Evolutionary conservation across 2,113 vertebrate genomes (phyloP).

Genomic region (Ibidorhyncha struthersii): DNA sequence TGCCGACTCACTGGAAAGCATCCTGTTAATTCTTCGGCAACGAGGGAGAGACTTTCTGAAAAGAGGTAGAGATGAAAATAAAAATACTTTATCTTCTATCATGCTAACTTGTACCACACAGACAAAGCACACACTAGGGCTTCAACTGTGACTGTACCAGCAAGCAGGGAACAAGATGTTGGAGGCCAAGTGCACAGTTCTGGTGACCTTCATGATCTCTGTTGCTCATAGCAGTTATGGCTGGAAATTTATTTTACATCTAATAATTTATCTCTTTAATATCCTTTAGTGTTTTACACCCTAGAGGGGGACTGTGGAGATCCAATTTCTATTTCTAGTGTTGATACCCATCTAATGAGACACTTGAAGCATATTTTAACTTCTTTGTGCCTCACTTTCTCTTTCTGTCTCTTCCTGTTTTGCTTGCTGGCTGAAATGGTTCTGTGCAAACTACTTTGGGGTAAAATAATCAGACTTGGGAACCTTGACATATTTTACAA

Average conservation of each 20-base stretch:
- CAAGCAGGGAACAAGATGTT: not conserved
- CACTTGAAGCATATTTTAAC: not conserved
- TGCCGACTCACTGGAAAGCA: conserved; percentile 80
- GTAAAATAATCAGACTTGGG: not conserved
- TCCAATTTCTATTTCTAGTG: not conserved
- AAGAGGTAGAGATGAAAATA: not conserved
- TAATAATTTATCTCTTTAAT: not conserved
- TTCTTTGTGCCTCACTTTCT: not conserved
- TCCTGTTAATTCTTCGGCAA: conserved; percentile 80
- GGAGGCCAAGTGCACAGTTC: not conserved
- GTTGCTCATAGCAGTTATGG: not conserved
- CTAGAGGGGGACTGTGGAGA: not conserved
- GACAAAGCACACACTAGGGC: not conserved
- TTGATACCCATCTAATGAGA: not conserved
- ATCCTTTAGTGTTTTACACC: not conserved
- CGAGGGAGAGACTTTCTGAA: conserved; percentile 78
- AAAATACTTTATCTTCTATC: not conserved
- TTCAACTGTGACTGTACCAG: not conserved
- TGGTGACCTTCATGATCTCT: not conserved
- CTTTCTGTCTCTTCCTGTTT: not conserved
- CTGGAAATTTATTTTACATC: not conserved
- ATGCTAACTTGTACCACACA: not conserved
- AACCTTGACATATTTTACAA: not conserved
- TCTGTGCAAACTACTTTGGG: not conserved
- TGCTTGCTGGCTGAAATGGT: not conserved